These are phyloP conservation scores for Zaprionus africanus DNA, from an alignment of 1,140 invertebrate species.

Conservation along the genomic window DNA sequence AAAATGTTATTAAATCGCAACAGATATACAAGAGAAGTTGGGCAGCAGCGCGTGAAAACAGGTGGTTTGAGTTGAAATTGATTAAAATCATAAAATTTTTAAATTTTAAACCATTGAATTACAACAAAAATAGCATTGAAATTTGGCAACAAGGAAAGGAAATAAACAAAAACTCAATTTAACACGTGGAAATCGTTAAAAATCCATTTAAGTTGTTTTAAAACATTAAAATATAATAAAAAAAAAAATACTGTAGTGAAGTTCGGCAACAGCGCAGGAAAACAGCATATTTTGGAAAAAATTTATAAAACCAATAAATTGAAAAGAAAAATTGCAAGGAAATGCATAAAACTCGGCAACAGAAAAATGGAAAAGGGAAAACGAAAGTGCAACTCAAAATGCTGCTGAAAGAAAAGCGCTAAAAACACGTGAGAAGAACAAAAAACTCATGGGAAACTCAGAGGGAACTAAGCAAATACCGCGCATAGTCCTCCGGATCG, in stretches of 20 bases:
- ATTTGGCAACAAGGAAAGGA: constrained; percentile 16
- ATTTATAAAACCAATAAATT: background rate
- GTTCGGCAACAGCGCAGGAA: constrained; percentile 19
- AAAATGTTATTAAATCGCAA: too few species aligned
- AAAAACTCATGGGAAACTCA: background rate
- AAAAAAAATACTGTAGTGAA: too few species aligned
- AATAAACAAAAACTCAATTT: too few species aligned
- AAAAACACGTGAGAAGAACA: constrained; percentile 11
- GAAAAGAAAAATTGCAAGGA: background rate
- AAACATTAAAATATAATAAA: too few species aligned
- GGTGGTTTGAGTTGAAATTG: background rate
- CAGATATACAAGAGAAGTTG: too few species aligned
- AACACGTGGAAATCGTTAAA: too few species aligned
- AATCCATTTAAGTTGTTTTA: too few species aligned
- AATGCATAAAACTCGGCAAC: background rate
- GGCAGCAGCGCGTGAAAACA: too few species aligned
- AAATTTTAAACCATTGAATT: background rate
- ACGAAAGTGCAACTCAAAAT: background rate
- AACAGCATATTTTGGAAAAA: constrained; percentile 1
- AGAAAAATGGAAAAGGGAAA: background rate
- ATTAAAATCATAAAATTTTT: background rate
- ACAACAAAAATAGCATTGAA: background rate
- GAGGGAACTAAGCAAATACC: constrained; percentile 59
- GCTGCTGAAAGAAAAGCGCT: background rate
- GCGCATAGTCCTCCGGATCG: constrained; percentile 85